Evolutionary conservation across 2,113 vertebrate genomes (phyloP).

Genomic region (Etheostoma spectabile): DNA sequence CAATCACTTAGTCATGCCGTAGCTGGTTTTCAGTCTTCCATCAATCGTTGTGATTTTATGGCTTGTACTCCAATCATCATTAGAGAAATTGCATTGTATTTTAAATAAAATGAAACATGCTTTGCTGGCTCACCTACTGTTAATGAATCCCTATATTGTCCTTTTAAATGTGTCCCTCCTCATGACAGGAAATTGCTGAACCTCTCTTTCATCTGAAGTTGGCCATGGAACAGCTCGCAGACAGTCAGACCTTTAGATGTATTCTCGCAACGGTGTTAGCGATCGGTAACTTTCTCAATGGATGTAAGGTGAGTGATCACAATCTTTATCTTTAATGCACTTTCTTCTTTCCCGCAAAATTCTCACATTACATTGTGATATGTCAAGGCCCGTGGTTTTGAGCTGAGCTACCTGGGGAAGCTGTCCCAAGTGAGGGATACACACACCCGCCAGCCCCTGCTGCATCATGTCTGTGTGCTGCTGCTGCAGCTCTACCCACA

Average conservation of each 20-base stretch:
- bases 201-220: slow-evolving; percentile 86
- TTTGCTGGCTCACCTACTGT: slow-evolving; percentile 1
- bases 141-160: background rate
- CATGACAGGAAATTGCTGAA: slow-evolving; percentile 83
- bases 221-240: slow-evolving; percentile 84
- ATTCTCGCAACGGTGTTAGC: slow-evolving; percentile 85
- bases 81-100: too few relatives aligned
- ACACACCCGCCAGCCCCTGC: slow-evolving; percentile 79
- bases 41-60: too few relatives aligned
- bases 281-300: slow-evolving; percentile 86
- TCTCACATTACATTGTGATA: background rate
- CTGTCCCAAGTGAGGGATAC: slow-evolving; percentile 86
- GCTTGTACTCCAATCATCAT: too few relatives aligned
- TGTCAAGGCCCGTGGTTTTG: slow-evolving; percentile 83
- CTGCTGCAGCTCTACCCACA: slow-evolving; percentile 84
- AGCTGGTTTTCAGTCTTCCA: too few relatives aligned
- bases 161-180: background rate
- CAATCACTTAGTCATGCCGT: too few relatives aligned
- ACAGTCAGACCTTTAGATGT: slow-evolving; percentile 82
- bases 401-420: slow-evolving; percentile 86
- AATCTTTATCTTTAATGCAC: background rate
- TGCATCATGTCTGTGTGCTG: slow-evolving; percentile 83
- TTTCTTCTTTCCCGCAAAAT: background rate
- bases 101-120: too few relatives aligned
- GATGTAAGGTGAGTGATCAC: slow-evolving; percentile 76